Evolutionary conservation across 2,888 invertebrate species (phyloP).

Genomic region (Trachelus troglodyta): DNA sequence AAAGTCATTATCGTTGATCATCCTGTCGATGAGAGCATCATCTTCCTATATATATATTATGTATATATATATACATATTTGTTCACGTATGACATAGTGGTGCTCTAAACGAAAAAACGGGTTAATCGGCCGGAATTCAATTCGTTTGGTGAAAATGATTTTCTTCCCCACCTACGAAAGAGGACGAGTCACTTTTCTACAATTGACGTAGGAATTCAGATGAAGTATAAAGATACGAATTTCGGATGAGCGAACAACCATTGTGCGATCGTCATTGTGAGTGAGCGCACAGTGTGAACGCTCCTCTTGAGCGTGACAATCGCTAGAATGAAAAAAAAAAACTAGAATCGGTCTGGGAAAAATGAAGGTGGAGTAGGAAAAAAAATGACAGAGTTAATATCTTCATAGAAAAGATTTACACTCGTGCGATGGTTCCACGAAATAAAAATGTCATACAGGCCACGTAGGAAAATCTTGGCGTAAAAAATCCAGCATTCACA

Average conservation of each 20-base stretch:
- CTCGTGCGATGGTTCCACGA: conserved; percentile 11
- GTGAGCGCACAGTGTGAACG: conserved; percentile 8
- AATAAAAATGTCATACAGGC: conserved; percentile 17
- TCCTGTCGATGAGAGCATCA: neutral
- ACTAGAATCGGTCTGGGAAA: conserved; percentile 5
- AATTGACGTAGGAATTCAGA: neutral
- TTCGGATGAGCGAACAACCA: conserved; percentile 30
- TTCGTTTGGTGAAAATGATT: neutral
- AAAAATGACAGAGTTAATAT: conserved; percentile 28
- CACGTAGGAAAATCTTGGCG: conserved; percentile 9
- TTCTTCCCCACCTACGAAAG: neutral
- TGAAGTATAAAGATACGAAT: conserved; percentile 18
- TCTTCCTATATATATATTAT: neutral
- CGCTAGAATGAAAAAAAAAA: neutral
- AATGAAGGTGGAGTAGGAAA: conserved; percentile 11
- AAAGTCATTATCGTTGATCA: neutral
- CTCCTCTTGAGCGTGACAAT: conserved; percentile 4
- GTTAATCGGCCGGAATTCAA: neutral
- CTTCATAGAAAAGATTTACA: conserved; percentile 19
- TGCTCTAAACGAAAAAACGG: neutral
- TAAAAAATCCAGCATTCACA: conserved; percentile 33
- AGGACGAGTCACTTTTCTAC: neutral
- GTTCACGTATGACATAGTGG: too few relatives aligned
- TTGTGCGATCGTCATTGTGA: conserved; percentile 20
- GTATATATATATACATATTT: too few relatives aligned